phyloP scores from a whole-genome alignment of 2,797 vertebrate genomes.

The Psittacula echo region DNA sequence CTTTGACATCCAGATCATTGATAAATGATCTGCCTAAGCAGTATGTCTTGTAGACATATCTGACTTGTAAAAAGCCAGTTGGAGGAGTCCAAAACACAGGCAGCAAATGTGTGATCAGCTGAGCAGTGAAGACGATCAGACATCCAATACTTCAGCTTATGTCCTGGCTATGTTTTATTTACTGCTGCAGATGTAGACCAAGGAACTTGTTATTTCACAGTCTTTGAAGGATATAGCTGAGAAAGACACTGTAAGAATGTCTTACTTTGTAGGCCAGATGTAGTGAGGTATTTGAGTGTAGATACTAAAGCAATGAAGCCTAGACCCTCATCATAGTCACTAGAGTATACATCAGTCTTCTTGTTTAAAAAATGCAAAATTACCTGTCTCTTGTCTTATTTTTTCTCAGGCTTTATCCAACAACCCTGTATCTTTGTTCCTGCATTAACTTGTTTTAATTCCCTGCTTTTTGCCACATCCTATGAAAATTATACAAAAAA shows the following conservation, averaged over 20 bases:
- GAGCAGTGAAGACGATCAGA: neutral
- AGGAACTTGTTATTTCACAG: neutral
- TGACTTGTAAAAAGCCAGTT: neutral
- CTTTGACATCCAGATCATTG: too few relatives aligned
- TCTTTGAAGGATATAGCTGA: neutral
- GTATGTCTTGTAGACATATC: neutral
- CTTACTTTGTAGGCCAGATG: neutral
- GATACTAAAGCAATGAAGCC: neutral
- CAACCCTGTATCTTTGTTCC: neutral
- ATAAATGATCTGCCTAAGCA: neutral
- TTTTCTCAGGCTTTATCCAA: neutral
- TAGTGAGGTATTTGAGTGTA: neutral
- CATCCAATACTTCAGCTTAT: neutral
- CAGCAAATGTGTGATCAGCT: neutral
- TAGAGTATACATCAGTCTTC: neutral
- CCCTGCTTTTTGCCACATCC: neutral
- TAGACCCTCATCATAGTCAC: neutral
- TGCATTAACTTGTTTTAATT: neutral
- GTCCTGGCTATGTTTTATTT: neutral
- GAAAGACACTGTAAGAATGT: neutral
- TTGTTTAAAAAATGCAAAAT: neutral
- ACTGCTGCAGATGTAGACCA: neutral
- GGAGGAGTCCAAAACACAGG: neutral
- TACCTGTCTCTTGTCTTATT: neutral
- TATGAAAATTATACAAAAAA: neutral